A percentile compares a stretch with the other conserved stretches of the same genome.
These are phyloP conservation scores for Microhierax caerulescens DNA, from an alignment of 2,797 vertebrate genomes.

Conservation along the genomic window DNA sequence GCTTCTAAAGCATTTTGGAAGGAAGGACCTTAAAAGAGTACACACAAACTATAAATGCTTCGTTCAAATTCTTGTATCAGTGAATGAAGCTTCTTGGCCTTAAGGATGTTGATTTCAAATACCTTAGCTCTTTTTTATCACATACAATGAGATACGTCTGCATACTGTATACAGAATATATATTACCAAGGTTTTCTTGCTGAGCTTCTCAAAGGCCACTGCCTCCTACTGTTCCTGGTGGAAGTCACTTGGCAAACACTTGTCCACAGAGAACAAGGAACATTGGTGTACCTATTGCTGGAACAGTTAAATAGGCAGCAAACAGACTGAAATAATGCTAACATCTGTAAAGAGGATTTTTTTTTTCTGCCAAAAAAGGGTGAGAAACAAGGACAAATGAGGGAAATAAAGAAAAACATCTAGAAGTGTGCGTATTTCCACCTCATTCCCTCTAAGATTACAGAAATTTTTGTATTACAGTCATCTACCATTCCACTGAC, in stretches of 20 bases:
- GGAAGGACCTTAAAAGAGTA: not conserved
- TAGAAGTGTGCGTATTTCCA: not conserved
- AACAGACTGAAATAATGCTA: not conserved
- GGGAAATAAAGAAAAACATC: not conserved
- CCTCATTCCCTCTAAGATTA: not conserved
- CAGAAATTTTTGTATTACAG: not conserved
- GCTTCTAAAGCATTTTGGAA: not conserved
- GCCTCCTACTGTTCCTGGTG: not conserved
- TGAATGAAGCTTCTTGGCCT: not conserved
- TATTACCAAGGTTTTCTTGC: not conserved
- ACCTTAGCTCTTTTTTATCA: not conserved
- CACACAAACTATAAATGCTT: not conserved
- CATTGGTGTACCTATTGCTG: not conserved
- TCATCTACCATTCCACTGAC: not conserved
- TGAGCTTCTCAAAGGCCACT: not conserved
- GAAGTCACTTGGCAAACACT: not conserved
- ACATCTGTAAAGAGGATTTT: not conserved
- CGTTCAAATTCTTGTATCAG: not conserved
- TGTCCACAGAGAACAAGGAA: not conserved
- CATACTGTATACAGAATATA: not conserved
- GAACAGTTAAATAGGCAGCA: not conserved
- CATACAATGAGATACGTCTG: not conserved
- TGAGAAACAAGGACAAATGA: not conserved
- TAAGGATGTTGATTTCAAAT: not conserved
- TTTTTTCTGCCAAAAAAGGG: not conserved